Evolutionary conservation across 2,888 invertebrate species (phyloP).

Genomic region (Drosophila kanekoi): DNA sequence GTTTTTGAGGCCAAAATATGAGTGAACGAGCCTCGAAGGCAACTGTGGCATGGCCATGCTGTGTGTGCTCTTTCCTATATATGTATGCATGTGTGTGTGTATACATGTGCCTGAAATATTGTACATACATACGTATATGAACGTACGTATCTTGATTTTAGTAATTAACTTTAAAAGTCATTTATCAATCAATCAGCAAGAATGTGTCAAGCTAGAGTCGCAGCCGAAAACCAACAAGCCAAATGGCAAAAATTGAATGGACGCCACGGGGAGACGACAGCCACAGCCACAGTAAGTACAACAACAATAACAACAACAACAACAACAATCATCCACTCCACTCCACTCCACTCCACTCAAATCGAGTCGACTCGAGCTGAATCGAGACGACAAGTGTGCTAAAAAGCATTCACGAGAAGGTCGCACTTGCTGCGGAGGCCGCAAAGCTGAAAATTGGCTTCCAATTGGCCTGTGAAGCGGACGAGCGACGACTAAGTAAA

Average conservation of each 20-base stretch:
- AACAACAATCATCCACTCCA: constrained; percentile 18
- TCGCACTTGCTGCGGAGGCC: constrained; percentile 52
- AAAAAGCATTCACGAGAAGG: constrained; percentile 69
- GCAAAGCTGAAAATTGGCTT: constrained; percentile 73
- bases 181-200: constrained; percentile 75
- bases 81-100: constrained; percentile 7
- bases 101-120: not conserved
- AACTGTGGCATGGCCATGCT: not conserved
- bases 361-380: constrained; percentile 21
- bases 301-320: not conserved
- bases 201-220: constrained; percentile 62
- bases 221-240: constrained; percentile 35
- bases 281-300: constrained; percentile 8
- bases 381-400: constrained; percentile 68
- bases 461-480: constrained; percentile 76
- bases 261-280: constrained; percentile 26
- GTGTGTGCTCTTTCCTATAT: not conserved
- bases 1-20: constrained; percentile 7
- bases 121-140: not conserved
- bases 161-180: constrained; percentile 73
- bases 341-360: constrained; percentile 28
- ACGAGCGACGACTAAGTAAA: constrained; percentile 60
- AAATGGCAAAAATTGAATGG: constrained; percentile 32
- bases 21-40: constrained; percentile 16
- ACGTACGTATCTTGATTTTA: constrained; percentile 49